These are phyloP conservation scores for Acromyrmex echinatior DNA, from an alignment of 1,140 invertebrate genomes.

Conservation along the genomic window DNA sequence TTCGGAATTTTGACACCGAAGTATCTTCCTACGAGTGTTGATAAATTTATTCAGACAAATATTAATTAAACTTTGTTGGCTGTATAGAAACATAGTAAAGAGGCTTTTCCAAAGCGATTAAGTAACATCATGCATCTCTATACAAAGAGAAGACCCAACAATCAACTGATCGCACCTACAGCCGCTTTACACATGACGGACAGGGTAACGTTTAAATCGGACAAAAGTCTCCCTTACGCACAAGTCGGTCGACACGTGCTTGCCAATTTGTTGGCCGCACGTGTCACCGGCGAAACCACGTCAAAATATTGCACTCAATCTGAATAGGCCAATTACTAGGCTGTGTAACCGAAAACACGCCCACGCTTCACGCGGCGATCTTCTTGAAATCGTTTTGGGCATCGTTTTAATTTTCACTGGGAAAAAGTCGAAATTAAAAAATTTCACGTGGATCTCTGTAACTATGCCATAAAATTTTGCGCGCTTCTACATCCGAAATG, in stretches of 20 bases:
- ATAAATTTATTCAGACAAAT: neutral
- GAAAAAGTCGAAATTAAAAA: no score
- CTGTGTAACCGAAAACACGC: constrained; percentile 57
- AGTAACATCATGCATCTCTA: constrained; percentile 21
- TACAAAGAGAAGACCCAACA: neutral
- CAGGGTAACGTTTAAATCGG: constrained; percentile 70
- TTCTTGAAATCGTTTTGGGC: neutral
- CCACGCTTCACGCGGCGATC: constrained; percentile 39
- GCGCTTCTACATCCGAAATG: neutral
- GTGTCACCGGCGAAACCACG: constrained; percentile 84
- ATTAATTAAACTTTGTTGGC: neutral
- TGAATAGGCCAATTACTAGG: constrained; percentile 83
- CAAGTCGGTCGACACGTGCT: constrained; percentile 78
- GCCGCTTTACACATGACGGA: constrained; percentile 28
- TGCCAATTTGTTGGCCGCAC: constrained; percentile 80
- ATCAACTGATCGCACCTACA: constrained; percentile 54
- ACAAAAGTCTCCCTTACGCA: constrained; percentile 69
- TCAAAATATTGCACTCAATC: constrained; percentile 82
- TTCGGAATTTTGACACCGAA: neutral
- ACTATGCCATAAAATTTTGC: neutral
- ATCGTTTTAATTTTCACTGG: constrained; percentile 35
- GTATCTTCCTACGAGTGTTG: neutral
- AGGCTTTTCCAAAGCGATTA: neutral
- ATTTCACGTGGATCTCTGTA: neutral
- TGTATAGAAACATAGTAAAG: neutral